Evolutionary conservation across 2,113 vertebrate genomes (phyloP).

Genomic region (Malurus elegans): DNA sequence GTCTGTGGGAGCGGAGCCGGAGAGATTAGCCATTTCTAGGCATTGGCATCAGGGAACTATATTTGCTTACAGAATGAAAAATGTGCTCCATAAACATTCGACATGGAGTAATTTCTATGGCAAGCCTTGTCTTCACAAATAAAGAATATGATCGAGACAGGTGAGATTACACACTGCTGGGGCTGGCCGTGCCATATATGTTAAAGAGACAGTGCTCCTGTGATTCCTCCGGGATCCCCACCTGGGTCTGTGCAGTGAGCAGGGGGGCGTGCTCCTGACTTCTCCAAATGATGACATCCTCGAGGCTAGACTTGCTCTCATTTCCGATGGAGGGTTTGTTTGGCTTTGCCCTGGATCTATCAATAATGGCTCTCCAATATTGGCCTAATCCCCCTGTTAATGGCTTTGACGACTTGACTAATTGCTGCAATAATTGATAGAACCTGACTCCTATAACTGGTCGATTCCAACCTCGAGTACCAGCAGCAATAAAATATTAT

Average conservation of each 20-base stretch:
- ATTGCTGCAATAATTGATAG: conserved; percentile 92
- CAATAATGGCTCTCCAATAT: conserved; percentile 70
- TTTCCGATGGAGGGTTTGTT: not conserved
- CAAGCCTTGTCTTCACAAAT: conserved; percentile 56
- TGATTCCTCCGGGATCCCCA: not conserved
- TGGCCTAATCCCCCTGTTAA: conserved; percentile 68
- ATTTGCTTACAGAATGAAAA: conserved; percentile 79
- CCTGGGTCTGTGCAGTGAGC: not conserved
- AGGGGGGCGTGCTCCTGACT: not conserved
- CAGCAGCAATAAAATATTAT: conserved; percentile 83
- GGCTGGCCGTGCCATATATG: not conserved
- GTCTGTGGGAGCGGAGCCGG: rapidly evolving
- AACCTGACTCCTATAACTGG: conserved; percentile 78
- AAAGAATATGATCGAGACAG: conserved; percentile 49
- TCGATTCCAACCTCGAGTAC: conserved; percentile 77
- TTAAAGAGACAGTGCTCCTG: not conserved
- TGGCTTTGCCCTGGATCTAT: conserved; percentile 34
- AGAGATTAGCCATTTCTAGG: not conserved
- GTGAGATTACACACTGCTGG: not conserved
- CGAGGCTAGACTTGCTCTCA: not conserved
- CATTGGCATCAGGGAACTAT: conserved; percentile 62
- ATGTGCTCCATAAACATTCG: conserved; percentile 70
- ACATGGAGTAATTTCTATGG: conserved; percentile 57
- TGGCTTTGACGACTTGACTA: conserved; percentile 80
- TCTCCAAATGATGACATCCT: conserved; percentile 6